phyloP scores from a whole-genome alignment of 2,797 vertebrate genomes.

The Siniperca scherzeri region DNA sequence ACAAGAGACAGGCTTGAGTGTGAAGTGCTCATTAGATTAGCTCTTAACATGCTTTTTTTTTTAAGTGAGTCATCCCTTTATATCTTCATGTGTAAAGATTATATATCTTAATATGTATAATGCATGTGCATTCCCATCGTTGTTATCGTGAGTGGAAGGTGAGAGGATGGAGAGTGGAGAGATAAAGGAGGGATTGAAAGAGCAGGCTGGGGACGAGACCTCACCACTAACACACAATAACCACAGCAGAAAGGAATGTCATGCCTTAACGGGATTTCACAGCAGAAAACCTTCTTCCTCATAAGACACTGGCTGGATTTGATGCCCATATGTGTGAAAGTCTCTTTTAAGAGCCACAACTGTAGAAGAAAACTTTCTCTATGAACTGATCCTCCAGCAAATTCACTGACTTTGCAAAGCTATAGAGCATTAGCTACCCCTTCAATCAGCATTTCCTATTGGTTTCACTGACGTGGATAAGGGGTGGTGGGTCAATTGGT shows the following conservation, averaged over 20 bases:
- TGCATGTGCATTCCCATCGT: background rate
- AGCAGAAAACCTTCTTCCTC: constrained; percentile 3
- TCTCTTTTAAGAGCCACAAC: background rate
- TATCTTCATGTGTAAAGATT: constrained; percentile 9
- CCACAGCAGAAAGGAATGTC: constrained; percentile 16
- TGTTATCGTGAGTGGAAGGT: constrained; percentile 15
- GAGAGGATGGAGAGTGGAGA: constrained; percentile 18
- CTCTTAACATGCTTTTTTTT: constrained; percentile 24
- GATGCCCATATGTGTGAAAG: constrained; percentile 4
- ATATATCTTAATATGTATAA: constrained; percentile 17
- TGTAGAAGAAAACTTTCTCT: constrained; percentile 16
- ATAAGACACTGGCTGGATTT: constrained; percentile 23
- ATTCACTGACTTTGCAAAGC: background rate
- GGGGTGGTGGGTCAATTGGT: background rate
- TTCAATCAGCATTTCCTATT: background rate
- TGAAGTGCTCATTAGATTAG: constrained; percentile 18
- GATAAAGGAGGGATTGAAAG: constrained; percentile 39
- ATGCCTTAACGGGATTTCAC: constrained; percentile 46
- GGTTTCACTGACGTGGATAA: background rate
- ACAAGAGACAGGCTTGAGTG: background rate
- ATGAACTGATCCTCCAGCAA: background rate
- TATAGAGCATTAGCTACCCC: background rate
- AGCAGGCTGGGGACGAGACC: constrained; percentile 23
- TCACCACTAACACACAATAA: constrained; percentile 29
- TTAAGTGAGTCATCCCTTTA: background rate